Base-by-base conservation (phyloP, 2,113 vertebrate species). In the Dolichotis patagonum region DNA sequence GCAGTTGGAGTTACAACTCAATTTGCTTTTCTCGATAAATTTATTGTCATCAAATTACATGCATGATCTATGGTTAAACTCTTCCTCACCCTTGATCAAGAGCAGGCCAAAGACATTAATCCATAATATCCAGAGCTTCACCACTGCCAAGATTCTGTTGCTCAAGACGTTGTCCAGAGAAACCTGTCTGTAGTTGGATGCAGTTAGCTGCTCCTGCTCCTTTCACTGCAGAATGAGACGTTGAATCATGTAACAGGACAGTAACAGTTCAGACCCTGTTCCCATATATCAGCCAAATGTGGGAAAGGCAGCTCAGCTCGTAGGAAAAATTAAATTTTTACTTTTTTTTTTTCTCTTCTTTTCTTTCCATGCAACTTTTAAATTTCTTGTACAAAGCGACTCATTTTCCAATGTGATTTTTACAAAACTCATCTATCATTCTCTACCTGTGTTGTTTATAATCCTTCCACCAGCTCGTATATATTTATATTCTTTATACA, bases 401-500 rank as follows among this genome's bases (percentile, higher is more conserved):
- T 49, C n/a, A 56, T 92, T 93, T 96, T 87, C 19, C 52, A 63
- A 8, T 24, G 8, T 62, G 58, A 67, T 87, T 62, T 87, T 78
- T 95, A 38, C 16, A 63, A 90, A 97, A 88, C 49, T 90, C 17
- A 90, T 49, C 52, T 77, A n/a, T 86, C 52, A n/a, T 38, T 82
- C n/a, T 83, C 12, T 20, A 54, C 86, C 43, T 73, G 35, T 52
- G 43, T 86, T 96, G 90, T 87, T 90, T 93, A 88, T 71, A 90
- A 60, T 63, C 32, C 16, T 28, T 93, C 46, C 83, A 58, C 32
- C 38, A 91, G 62, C 28, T 62, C 19, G 10, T 88, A 65, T 63
- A 82, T 69, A 84, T 96, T 92, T 83, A 86, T 67, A 95, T 81
- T 82, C 71, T 91, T 95, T 46, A 80, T 80, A 30, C 43, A 78